Evolutionary conservation across 2,113 vertebrate species (phyloP).

Genomic region (Ascaphus truei): DNA sequence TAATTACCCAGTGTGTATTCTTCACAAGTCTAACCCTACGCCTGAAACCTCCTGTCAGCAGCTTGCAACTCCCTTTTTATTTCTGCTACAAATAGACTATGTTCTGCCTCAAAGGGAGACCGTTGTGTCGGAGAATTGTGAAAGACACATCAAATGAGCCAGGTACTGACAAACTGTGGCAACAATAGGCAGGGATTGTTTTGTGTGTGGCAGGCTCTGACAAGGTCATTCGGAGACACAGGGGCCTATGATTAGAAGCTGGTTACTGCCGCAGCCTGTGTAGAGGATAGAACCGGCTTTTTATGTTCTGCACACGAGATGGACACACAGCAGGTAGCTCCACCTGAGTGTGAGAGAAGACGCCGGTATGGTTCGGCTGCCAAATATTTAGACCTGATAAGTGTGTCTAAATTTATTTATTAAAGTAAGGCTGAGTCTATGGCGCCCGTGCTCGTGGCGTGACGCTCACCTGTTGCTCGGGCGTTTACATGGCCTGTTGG

Average conservation of each 20-base stretch:
- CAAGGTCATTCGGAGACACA: constrained; percentile 21
- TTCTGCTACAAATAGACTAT: not conserved
- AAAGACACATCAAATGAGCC: constrained; percentile 5
- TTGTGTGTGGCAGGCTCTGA: not conserved
- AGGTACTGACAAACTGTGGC: not conserved
- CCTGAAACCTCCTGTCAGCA: not conserved
- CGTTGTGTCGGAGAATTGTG: not conserved
- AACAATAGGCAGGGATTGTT: constrained; percentile 24
- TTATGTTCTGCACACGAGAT: not conserved
- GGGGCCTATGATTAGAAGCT: constrained; percentile 12
- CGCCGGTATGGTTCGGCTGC: too few species aligned
- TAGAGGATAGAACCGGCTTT: constrained; percentile 2
- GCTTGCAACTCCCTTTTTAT: not conserved
- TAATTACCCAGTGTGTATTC: too few species aligned
- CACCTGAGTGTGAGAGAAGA: too few species aligned
- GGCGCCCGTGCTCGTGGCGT: too few species aligned
- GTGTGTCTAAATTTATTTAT: too few species aligned
- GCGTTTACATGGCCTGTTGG: too few species aligned
- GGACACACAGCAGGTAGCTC: not conserved
- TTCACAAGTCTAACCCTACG: not conserved
- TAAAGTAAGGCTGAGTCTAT: too few species aligned
- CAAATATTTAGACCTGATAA: too few species aligned
- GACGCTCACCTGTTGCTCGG: too few species aligned
- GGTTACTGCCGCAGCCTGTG: not conserved
- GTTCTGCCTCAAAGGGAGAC: not conserved